Base-by-base conservation (phyloP, 2,888 invertebrate genomes). In the Stomorhina lunata region DNA sequence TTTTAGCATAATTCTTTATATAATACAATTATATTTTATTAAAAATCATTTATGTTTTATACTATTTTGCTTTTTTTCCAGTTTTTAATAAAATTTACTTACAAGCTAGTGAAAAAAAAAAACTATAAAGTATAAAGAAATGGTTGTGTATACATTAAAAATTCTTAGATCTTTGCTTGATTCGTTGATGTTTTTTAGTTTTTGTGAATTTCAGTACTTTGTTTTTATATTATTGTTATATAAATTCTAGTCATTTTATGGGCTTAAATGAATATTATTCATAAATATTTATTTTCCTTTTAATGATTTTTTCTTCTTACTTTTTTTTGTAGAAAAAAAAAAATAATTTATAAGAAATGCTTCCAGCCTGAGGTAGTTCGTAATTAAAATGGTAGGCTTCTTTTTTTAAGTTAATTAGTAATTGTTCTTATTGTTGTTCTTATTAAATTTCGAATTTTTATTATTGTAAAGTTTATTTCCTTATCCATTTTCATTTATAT, bases 351-450 rank as follows among this genome's bases (percentile, higher is more conserved):
- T 77, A 84, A 84, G 79, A 87, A 87, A 87, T 87, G 87, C 87
- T 87, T 79, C 84, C 80, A 87, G 86, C 86, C 87, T 86, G 87
- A 87, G 87, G 87, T 87, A 87, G 87, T 86, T 87, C 84, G 86
- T 83, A 85, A 80, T 82, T 76, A 45, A 75, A 78, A 84, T 85
- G 84, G 78, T 87, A 86, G 86, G 86, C 86, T 86, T 85, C 61
- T 40, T 53, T 32, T 48, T 80, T 61, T 79, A 10, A n/a, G 2
- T n/a, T 15, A 75, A 50, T 73, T 53, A 53, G 50, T 73, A 50
- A 73, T 80, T 81, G 72, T 81, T 83, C 20, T 81, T 84, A 50
- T 77, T 83, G 37, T 75, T 78, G 4, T 73, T 78, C 68, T 34
- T 66, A 29, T 63, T 65, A 48, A 50, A 53, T 80, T 68, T 79